Conservation (phyloP, 2,888 invertebrate genomes). For the Erynnis tages region DNA sequence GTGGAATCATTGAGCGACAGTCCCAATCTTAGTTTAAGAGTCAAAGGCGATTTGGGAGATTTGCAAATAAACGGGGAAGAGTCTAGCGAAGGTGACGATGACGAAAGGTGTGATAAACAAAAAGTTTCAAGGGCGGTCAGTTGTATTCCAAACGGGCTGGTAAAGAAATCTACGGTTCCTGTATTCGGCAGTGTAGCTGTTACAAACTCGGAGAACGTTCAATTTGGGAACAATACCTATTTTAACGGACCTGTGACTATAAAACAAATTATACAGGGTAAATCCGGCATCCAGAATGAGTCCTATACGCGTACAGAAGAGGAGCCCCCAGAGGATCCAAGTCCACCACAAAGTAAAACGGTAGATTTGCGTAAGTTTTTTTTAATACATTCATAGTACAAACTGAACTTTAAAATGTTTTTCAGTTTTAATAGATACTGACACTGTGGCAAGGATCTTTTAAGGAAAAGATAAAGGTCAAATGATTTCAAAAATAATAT, state of each 20-base stretch:
- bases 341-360: not conserved
- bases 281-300: conserved; percentile 57
- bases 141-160: conserved; percentile 45
- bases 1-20: conserved; percentile 35
- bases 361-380: conserved; percentile 1
- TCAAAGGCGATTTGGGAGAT: conserved; percentile 59
- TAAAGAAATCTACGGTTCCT: conserved; percentile 44
- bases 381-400: too few species aligned
- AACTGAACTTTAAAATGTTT: too few species aligned
- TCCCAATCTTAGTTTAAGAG: conserved; percentile 42
- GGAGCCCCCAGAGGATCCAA: conserved; percentile 33
- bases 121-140: conserved; percentile 39
- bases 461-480: too few species aligned
- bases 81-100: conserved; percentile 49
- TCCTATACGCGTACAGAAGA: conserved; percentile 55
- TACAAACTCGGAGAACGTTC: conserved; percentile 86
- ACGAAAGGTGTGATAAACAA: conserved; percentile 35
- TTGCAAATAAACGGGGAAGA: conserved; percentile 56
- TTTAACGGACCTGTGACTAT: conserved; percentile 90
- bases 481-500: too few species aligned
- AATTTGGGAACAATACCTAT: conserved; percentile 88
- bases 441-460: too few species aligned
- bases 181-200: conserved; percentile 83
- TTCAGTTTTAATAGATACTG: too few species aligned
- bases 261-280: conserved; percentile 84